Evolutionary conservation across 1,140 invertebrate genomes (phyloP), one percentile per base, ranked within the genome.

Genomic region (Cheumatopsyche charites): DNA sequence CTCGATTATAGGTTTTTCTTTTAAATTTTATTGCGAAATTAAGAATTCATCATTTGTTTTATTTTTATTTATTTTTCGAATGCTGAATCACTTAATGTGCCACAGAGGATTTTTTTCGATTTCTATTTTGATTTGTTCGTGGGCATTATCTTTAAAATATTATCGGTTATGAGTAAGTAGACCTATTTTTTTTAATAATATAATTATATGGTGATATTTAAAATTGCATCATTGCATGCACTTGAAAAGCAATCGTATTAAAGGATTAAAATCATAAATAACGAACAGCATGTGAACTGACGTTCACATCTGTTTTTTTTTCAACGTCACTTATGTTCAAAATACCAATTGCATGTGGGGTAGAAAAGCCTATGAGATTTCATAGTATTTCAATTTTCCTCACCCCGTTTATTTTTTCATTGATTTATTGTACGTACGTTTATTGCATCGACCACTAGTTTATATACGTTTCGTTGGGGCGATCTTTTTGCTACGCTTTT

Each of bases 251-350:
- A 25, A 58, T 58, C 25, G 55, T 2, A 23, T 58, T 21, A 58
- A 58, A 58, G 55, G 55, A 58, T 58, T 58, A n/a, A 1, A 26
- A 21, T n/a, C 21, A 58, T 58, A 58, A 58, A 58, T 58, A 58
- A 25, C 11, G 7, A 26, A 58, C 19, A 58, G 12, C 17, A 58
- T 58, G 23, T 58, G 3, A n/a, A 58, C 21, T 58, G 55, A 58
- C 55, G 19, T 1, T 25, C 23, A 23, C 55, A 58, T 58, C 55
- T 58, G 55, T 25, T 26, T 58, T 58, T 58, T 58, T 58, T 13
- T 58, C 17, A 58, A 7, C 9, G 9, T 52, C 15, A 52, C 21
- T 36, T 36, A 36, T 36, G 29, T 4, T 4, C 29, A 36, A 36
- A 36, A 36, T 36, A 9, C 9, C 3, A 9, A 58, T 58, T 25